Conservation (phyloP, 2,113 vertebrate species). For the Muntiacus reevesi region DNA sequence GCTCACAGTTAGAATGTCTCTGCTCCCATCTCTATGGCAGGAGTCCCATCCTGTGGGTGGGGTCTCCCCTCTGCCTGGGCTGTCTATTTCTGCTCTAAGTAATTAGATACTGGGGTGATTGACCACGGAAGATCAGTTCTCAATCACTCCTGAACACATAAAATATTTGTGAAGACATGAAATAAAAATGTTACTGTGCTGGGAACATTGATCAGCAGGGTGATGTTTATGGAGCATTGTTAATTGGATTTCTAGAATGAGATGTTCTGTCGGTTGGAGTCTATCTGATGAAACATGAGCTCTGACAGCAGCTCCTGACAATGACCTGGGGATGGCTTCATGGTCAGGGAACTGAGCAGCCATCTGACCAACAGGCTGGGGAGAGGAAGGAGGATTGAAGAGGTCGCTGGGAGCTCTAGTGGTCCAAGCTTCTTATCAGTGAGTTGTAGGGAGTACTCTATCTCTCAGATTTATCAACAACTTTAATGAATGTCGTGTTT, state of each 20-base stretch:
- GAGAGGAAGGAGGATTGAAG: background rate
- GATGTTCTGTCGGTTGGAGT: background rate
- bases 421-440: background rate
- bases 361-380: background rate
- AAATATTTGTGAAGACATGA: background rate
- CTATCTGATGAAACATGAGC: background rate
- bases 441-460: background rate
- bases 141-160: slow-evolving; percentile 3
- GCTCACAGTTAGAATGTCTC: background rate
- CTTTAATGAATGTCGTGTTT: slow-evolving; percentile 35
- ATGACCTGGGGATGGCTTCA: background rate
- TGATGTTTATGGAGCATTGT: slow-evolving; percentile 7
- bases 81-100: background rate
- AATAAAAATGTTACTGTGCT: slow-evolving; percentile 34
- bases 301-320: background rate
- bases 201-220: slow-evolving; percentile 12
- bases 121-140: slow-evolving; percentile 3
- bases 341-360: background rate
- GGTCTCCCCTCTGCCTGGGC: background rate
- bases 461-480: background rate
- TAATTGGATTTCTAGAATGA: slow-evolving; percentile 54
- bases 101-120: slow-evolving; percentile 14
- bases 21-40: background rate
- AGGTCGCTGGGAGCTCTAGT: background rate
- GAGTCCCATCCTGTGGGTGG: background rate